Percentiles rank a stretch among this genome's conserved stretches.
phyloP scores from a whole-genome alignment of 2,797 vertebrate species.

The Chaunax sp. region DNA sequence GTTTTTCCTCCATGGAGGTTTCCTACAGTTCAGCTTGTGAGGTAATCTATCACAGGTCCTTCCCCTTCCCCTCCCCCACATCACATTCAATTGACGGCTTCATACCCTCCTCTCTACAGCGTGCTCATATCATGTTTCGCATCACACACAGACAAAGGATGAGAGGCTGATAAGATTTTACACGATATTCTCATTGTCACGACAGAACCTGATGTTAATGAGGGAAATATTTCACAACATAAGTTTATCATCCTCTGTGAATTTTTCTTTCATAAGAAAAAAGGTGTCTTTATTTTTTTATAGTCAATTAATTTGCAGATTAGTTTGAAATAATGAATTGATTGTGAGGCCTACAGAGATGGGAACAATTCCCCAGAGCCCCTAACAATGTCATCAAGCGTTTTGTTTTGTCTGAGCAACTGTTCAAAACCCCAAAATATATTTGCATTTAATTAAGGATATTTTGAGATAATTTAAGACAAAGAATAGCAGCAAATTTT shows the following conservation, averaged over 20 bases:
- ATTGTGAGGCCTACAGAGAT: too few relatives aligned
- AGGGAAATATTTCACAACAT: not conserved
- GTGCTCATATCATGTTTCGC: constrained; percentile 28
- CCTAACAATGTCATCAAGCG: not conserved
- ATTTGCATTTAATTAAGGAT: not conserved
- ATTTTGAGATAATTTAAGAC: not conserved
- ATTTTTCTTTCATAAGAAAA: not conserved
- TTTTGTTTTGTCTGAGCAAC: not conserved
- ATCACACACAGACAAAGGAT: constrained; percentile 69
- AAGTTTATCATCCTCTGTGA: too few relatives aligned
- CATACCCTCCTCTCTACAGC: constrained; percentile 45
- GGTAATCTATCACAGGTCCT: constrained; percentile 62
- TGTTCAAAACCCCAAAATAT: not conserved
- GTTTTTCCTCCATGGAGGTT: constrained; percentile 36
- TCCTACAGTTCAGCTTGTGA: constrained; percentile 46
- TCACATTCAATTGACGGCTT: constrained; percentile 66
- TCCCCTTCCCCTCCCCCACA: constrained; percentile 70
- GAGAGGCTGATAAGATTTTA: constrained; percentile 66
- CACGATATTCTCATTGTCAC: constrained; percentile 23
- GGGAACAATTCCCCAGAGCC: too few relatives aligned
- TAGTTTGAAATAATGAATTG: too few relatives aligned
- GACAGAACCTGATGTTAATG: constrained; percentile 15
- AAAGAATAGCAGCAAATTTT: not conserved
- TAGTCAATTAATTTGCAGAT: too few relatives aligned
- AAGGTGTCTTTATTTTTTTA: too few relatives aligned